Conservation (phyloP, 2,113 vertebrate genomes). For the Lepisosteus oculatus region DNA sequence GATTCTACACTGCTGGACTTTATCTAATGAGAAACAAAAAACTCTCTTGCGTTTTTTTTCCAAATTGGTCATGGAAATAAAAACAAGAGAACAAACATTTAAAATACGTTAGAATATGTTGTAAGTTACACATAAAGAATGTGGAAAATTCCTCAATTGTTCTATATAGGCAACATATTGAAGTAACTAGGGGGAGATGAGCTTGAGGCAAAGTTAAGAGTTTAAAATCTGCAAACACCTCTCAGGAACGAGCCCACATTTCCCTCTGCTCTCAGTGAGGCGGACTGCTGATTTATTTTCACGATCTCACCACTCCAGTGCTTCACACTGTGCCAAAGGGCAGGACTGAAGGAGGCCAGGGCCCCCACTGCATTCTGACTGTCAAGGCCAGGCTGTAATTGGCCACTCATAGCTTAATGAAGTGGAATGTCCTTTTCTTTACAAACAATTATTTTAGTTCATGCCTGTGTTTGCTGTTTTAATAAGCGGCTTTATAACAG, state of each 20-base stretch:
- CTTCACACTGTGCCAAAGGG: constrained; percentile 22
- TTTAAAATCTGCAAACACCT: neutral
- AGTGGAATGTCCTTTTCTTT: neutral
- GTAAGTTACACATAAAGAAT: too few species aligned
- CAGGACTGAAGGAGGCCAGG: neutral
- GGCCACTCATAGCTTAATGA: neutral
- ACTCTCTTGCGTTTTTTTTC: too few species aligned
- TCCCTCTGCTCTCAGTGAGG: neutral
- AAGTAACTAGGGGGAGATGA: too few species aligned
- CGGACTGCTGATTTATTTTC: neutral
- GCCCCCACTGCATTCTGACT: neutral
- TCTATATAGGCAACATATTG: too few species aligned
- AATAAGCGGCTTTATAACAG: neutral
- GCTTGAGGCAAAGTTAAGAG: neutral
- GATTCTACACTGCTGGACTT: too few species aligned
- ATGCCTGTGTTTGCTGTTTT: neutral
- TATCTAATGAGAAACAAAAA: too few species aligned
- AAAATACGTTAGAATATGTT: too few species aligned
- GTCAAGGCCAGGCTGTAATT: neutral
- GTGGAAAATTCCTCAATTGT: too few species aligned
- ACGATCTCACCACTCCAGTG: neutral
- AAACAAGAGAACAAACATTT: too few species aligned
- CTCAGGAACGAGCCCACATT: constrained; percentile 5
- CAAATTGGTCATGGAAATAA: too few species aligned
- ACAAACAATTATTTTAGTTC: neutral